phyloP scores from a whole-genome alignment of 2,797 vertebrate genomes.

The Podargus strigoides region DNA sequence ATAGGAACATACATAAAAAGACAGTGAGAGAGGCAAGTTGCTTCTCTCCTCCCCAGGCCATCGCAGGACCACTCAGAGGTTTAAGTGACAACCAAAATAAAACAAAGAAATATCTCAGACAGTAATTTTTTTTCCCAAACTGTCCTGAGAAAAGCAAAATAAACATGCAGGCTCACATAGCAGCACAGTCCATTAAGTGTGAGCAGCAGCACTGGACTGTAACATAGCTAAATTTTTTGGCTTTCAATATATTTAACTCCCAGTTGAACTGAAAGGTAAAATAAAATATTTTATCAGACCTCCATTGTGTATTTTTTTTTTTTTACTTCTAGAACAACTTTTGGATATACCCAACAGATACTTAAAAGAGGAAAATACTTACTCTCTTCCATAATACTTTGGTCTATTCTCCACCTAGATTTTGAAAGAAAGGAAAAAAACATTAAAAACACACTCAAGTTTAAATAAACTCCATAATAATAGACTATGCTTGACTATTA shows the following conservation, averaged over 20 bases:
- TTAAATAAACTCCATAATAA: constrained; percentile 16
- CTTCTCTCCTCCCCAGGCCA: not conserved
- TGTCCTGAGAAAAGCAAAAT: not conserved
- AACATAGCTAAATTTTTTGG: not conserved
- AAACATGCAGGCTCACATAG: not conserved
- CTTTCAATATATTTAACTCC: not conserved
- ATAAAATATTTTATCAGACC: not conserved
- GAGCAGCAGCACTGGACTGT: not conserved
- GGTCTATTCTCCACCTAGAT: constrained; percentile 93
- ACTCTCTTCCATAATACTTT: constrained; percentile 99
- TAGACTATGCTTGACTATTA: not conserved
- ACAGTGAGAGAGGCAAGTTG: not conserved
- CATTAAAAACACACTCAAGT: constrained; percentile 28
- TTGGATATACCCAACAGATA: not conserved
- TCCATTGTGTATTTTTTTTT: not conserved
- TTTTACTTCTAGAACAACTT: not conserved
- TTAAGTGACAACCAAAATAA: not conserved
- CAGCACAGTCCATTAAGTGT: not conserved
- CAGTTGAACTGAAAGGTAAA: not conserved
- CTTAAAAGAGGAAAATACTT: constrained; percentile 76
- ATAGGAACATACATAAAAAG: not conserved
- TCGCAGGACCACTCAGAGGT: not conserved
- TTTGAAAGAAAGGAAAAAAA: constrained; percentile 40
- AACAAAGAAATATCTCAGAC: not conserved
- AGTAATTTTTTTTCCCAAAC: not conserved